Conservation (phyloP, 2,113 vertebrate genomes). For the Alectura lathami region DNA sequence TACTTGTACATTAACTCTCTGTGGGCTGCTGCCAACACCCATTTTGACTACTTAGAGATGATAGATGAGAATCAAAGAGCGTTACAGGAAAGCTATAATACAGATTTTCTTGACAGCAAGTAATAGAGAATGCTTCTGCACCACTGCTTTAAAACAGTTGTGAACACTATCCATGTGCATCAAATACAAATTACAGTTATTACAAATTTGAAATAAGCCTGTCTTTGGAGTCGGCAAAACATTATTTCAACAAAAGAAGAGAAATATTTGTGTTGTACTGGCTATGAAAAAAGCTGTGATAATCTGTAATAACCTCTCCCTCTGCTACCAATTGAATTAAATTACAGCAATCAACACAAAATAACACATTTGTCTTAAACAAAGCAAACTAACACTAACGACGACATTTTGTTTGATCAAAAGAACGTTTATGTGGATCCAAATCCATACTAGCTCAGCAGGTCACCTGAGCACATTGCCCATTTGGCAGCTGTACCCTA, state of each 20-base stretch:
- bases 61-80: background rate
- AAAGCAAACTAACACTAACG: background rate
- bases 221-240: background rate
- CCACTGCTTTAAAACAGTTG: background rate
- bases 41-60: background rate
- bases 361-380: background rate
- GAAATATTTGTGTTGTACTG: background rate
- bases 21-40: background rate
- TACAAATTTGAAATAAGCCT: background rate
- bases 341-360: background rate
- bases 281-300: background rate
- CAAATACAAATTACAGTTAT: background rate
- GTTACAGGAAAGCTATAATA: background rate
- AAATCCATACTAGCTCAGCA: background rate
- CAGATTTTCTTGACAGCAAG: slow-evolving; percentile 6
- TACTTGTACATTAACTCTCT: background rate
- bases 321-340: background rate
- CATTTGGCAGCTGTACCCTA: background rate
- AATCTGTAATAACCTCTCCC: background rate
- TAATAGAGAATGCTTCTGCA: slow-evolving; percentile 6
- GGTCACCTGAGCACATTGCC: background rate
- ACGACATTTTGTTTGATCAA: background rate
- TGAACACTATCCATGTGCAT: background rate
- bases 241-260: background rate
- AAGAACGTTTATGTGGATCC: background rate